phyloP scores from a whole-genome alignment of 2,113 vertebrate species.

The Phrynocephalus versicolor region DNA sequence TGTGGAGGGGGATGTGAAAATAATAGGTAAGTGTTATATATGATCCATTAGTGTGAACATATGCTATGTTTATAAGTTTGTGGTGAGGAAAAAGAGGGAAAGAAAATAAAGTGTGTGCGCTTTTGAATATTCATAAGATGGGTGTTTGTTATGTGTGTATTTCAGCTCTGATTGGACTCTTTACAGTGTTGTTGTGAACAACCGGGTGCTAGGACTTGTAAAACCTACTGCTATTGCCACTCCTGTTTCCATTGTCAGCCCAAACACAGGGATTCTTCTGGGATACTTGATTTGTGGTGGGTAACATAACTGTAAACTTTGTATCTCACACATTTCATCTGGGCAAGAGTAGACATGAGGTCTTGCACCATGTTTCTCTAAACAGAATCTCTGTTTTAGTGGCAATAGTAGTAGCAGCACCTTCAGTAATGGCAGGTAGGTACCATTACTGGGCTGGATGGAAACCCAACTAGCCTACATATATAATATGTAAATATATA shows the following conservation, averaged over 20 bases:
- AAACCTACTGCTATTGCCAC: too few species aligned
- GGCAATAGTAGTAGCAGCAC: not conserved
- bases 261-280: not conserved
- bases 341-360: too few species aligned
- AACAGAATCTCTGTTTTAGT: not conserved
- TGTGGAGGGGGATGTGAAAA: not conserved
- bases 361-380: too few species aligned
- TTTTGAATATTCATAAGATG: not conserved
- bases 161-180: not conserved
- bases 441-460: too few species aligned
- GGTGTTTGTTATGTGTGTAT: not conserved
- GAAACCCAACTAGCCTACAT: not conserved
- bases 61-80: not conserved
- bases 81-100: not conserved
- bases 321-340: too few species aligned
- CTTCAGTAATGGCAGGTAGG: not conserved
- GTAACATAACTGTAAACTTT: too few species aligned
- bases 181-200: too few species aligned
- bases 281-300: not conserved
- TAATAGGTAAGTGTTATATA: not conserved
- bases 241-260: not conserved
- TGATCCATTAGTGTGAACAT: not conserved
- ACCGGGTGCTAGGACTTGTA: too few species aligned
- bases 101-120: not conserved
- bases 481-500: not conserved